Conservation (phyloP, 2,797 vertebrate species). For the Oreochromis mossambicus region DNA sequence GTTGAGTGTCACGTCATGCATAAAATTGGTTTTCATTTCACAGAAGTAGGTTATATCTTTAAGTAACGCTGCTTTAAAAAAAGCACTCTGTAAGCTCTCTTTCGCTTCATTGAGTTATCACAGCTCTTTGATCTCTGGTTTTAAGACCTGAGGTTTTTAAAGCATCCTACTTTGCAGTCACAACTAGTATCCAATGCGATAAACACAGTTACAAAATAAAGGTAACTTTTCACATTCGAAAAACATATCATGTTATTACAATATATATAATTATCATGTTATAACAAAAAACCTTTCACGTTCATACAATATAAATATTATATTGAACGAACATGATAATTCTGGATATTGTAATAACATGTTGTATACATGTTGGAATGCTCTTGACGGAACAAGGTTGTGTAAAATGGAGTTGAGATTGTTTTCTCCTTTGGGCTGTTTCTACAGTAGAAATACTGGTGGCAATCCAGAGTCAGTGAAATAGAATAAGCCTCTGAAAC, state of each 20-base stretch:
- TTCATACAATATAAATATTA: too few relatives aligned
- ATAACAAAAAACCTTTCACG: too few relatives aligned
- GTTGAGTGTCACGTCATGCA: background rate
- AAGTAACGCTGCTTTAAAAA: background rate
- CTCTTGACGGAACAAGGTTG: background rate
- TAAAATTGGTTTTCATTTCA: background rate
- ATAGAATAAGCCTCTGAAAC: background rate
- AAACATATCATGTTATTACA: background rate
- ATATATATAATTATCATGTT: too few relatives aligned
- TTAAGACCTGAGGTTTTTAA: constrained; percentile 2
- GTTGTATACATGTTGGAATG: background rate
- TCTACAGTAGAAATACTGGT: background rate
- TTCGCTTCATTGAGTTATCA: constrained; percentile 9
- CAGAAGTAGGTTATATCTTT: background rate
- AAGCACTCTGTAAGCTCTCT: background rate
- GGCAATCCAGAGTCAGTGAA: background rate
- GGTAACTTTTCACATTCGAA: background rate
- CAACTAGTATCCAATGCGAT: background rate
- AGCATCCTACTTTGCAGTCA: background rate
- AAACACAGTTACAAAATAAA: background rate
- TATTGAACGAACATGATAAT: background rate
- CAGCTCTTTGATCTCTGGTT: constrained; percentile 5
- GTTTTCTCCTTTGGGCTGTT: background rate
- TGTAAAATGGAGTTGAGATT: background rate
- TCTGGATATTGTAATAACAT: background rate